Evolutionary conservation across 2,797 vertebrate genomes (phyloP), one percentile per base, ranked within the genome.

Genomic region (Mallotus villosus): DNA sequence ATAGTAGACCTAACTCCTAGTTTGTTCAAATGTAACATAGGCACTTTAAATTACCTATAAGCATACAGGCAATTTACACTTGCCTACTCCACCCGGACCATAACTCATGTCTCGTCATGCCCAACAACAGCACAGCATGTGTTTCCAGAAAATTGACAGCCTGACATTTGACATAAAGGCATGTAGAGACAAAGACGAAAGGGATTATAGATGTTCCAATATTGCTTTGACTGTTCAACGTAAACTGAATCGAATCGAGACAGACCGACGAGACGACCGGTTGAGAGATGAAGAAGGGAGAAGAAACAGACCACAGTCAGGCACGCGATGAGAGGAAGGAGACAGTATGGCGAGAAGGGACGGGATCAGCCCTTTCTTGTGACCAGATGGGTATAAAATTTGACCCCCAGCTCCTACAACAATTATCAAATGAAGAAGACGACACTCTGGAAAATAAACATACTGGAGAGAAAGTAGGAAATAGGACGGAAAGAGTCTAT

Each of bases 131-230:
- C 5, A 34, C n/a, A 57, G 12, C 21, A 67, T 61, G 66, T 64
- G 57, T 72, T 32, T 74, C 74, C 63, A 72, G 72, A 78, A 74
- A 59, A 78, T 71, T 64, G 80, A 51, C 51, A 5, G 32, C 55
- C 41, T 67, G 61, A 49, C 61, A 51, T 66, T 37, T 68, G 14
- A 32, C 34, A 57, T 67, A 41, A 71, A 71, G 67, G 68, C 72
- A 22, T 29, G 72, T 49, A 74, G 55, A 77, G 65, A 78, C 53
- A 37, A 34, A 16, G 19, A 70, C 12, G 22, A 67, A 67, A 58
- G 22, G 22, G 41, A 46, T 46, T 14, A 46, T 46, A 11, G 41
- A 14, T 53, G 46, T 66, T 53, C 1, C 41, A n/a, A 14, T 66
- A 4, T 66, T 3, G 24, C 46, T 53, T 66, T 8, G 22, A 66